A percentile compares a stretch with the other conserved stretches of the same genome.
These are phyloP conservation scores for Antedon bifida DNA, from an alignment of 35 echinoderm and acorn worm genomes.

Conservation along the genomic window DNA sequence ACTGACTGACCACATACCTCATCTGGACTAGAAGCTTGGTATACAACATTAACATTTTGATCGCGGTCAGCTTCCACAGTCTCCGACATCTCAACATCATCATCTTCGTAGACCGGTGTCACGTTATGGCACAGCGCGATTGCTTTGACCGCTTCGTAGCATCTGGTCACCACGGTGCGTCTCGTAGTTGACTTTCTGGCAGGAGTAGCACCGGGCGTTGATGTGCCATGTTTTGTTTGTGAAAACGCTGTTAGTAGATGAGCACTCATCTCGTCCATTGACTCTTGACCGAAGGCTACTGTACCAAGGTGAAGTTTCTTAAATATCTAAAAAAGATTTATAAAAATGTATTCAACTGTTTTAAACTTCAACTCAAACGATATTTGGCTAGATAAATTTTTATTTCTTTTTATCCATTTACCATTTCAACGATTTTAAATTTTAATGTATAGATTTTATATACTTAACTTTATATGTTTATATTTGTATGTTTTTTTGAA, in stretches of 20 bases:
- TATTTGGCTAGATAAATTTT: too few species aligned
- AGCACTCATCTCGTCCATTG: slow-evolving; percentile 44
- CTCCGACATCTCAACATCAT: slow-evolving; percentile 10
- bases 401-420: too few species aligned
- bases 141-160: slow-evolving; percentile 67
- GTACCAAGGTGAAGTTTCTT: slow-evolving; percentile 92
- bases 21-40: slow-evolving; percentile 96
- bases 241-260: slow-evolving; percentile 70
- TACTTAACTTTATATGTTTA: too few species aligned
- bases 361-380: too few species aligned
- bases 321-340: slow-evolving; percentile 45
- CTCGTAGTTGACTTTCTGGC: slow-evolving; percentile 53
- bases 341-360: not conserved
- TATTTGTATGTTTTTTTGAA: too few species aligned
- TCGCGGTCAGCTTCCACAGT: slow-evolving; percentile 35
- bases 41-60: slow-evolving; percentile 39
- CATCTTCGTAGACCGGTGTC: slow-evolving; percentile 79
- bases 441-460: too few species aligned
- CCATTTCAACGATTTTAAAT: too few species aligned
- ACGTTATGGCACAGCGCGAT: slow-evolving; percentile 94
- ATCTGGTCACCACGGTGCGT: slow-evolving; percentile 67
- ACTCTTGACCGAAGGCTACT: slow-evolving; percentile 65
- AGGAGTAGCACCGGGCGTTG: slow-evolving; percentile 32
- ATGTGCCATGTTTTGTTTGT: slow-evolving; percentile 24
- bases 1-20: slow-evolving; percentile 54